Evolutionary conservation across 2,888 invertebrate genomes (phyloP), one percentile per base, ranked within the genome.

Genomic region (Smittia sp.): DNA sequence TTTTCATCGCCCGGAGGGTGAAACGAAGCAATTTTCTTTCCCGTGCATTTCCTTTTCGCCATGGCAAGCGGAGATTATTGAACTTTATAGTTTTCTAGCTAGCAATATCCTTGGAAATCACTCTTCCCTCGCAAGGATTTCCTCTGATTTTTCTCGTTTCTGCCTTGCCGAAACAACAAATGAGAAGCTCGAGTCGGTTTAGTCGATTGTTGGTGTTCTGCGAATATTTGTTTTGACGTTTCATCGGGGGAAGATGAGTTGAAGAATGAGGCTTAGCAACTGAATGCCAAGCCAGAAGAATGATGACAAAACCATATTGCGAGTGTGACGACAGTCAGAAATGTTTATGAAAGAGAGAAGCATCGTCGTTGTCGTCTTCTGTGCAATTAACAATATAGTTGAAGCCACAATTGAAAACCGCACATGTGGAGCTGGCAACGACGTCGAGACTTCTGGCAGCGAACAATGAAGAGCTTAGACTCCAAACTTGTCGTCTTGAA

Each of bases 271-370:
- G 6, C 66, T 38, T 66, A 66, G 66, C 66, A 66, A 66, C 65
- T 58, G 20, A 58, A 63, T 15, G n/a, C n/a, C 13, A 63, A 67
- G 18, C 66, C 66, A 67, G 27, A 67, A 67, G 66, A 67, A 32
- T 39, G 15, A 67, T 67, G 32, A 67, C 38, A 67, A 67, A 67
- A 67, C 41, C 67, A 41, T 39, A 20, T 39, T 67, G 39, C n/a
- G 41, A 6, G 25, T 32, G 38, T 41, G 67, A 67, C 67, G 41
- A 41, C 41, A 24, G 22, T 39, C n/a, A 20, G 13, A 38, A 66
- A 15, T 66, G 18, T 58, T 15, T 63, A 25, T 27, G 63, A 63
- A 15, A 63, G 63, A 58, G 1, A 63, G 52, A 52, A 52, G 52
- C 52, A 52, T 4, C 15, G 24, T 24, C 7, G 52, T n/a, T 2